Evolutionary conservation across 2,888 invertebrate species (phyloP).

Genomic region (Mactromeris polynyma): DNA sequence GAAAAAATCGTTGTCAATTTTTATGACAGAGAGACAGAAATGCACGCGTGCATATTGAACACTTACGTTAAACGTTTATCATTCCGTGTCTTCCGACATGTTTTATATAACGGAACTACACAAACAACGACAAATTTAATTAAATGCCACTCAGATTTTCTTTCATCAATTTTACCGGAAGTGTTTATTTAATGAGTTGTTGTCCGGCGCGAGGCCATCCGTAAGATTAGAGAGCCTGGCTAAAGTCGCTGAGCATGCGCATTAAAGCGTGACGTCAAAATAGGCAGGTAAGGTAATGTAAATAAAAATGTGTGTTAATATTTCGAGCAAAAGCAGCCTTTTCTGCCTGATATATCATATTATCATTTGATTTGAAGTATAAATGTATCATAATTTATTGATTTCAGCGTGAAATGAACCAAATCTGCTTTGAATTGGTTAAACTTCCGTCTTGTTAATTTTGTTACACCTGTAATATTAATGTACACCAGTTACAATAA

Average conservation of each 20-base stretch:
- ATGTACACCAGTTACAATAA: too few relatives aligned
- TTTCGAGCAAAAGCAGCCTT: neutral
- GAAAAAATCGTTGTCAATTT: neutral
- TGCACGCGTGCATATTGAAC: neutral
- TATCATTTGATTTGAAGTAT: neutral
- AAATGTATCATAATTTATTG: neutral
- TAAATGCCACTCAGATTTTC: neutral
- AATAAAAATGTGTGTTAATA: neutral
- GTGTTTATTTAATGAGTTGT: constrained; percentile 59
- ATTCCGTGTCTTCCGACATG: neutral
- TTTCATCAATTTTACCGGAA: constrained; percentile 47
- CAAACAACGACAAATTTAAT: neutral
- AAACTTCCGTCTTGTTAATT: neutral
- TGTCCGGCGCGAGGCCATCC: constrained; percentile 10
- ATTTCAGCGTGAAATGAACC: neutral
- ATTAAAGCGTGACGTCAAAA: constrained; percentile 11
- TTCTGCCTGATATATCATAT: neutral
- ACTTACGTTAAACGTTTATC: neutral
- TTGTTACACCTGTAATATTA: constrained; percentile 1
- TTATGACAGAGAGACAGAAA: neutral
- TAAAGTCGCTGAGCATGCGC: constrained; percentile 19
- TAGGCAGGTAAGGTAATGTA: constrained; percentile 21
- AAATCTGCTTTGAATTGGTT: neutral
- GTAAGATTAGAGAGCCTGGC: constrained; percentile 36
- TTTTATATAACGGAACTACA: neutral